Evolutionary conservation across 2,797 vertebrate genomes (phyloP), one percentile per base, ranked within the genome.

Genomic region (Poeciliopsis paucimaculata): DNA sequence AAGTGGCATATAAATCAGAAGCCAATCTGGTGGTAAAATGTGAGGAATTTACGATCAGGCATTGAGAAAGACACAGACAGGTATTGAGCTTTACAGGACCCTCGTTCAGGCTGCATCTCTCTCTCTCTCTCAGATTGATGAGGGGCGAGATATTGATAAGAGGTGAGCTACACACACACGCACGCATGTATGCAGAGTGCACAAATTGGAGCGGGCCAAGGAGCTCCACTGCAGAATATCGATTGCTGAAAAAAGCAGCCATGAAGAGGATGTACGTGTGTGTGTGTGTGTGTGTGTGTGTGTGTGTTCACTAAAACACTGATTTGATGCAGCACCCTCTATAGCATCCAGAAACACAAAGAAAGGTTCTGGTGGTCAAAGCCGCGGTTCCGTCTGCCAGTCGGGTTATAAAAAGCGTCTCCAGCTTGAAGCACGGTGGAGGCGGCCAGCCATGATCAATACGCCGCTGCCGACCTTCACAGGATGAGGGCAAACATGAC

Each of bases 221-320:
- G 79, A 92, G 92, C 92, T 92, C 84, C 89, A 93, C 92, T 94
- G 92, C 92, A 94, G 91, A 94, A 89, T 94, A 96, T 95, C 80
- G 94, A 96, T 94, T 41, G 64, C 7, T 64, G 77, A 90, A 92
- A 66, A 94, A 94, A 91, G 77, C 83, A 88, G 90, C 88, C 80
- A 79, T 80, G 88, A 93, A 88, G 88, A 89, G 76, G 76, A 60
- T 80, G 78, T 46, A 78, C 71, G 28, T 45, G 45, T 12, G 43
- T 34, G 60, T 64, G 60, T 62, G 82, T 86, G 88, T 31, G 88
- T 39, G 31, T 34, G 57, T 34, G 60, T 62, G 88, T 31, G 88
- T 39, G 31, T 66, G 62, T 66, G 31, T 41, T 36, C 20, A 51
- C 49, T 51, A 51, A 51, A 51, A 55, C 23, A 55, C 51, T 10